Base-by-base conservation (phyloP, 2,888 invertebrate genomes). In the Torymus texanus region DNA sequence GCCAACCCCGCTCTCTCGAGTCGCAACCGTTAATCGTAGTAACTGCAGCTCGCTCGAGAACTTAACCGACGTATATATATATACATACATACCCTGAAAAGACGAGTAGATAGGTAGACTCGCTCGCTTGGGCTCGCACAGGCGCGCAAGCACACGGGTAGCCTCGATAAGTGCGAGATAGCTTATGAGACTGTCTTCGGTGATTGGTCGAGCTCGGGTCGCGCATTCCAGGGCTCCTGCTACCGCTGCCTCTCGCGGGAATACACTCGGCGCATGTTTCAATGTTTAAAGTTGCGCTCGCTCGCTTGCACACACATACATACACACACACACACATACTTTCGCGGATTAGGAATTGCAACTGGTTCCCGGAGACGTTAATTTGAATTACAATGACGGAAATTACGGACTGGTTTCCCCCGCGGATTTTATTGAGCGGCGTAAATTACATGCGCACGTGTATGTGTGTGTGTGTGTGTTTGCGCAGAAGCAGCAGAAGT, bases 151-250 rank as follows among this genome's bases (percentile, higher is more conserved):
- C 55, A 11, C 75, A 50, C 80, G 81, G 77, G 78, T 79, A 77
- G 75, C 73, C 79, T 50, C 81, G 83, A 82, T 82, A 83, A 82
- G 81, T 78, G 75, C 77, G 66, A 61, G 81, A 82, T 82, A 83
- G 77, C 68, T 78, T 68, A 79, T 81, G 79, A 76, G 51, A 72
- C 53, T 59, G 50, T 59, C 61, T 24, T 61, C n/a, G 73, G 68
- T 80, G 82, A 83, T 83, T 83, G 82, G 80, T 81, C 70, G 82
- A 80, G 80, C 75, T 72, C 58, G 56, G 65, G 71, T 78, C 78
- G 67, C 68, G 62, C 67, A 78, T 73, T 78, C 78, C 77, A 11
- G 16, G 51, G 16, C n/a, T 13, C 21, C 24, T 55, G 12, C 61
- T 29, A 8, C 41, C 12, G 53, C 51, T n/a, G 24, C 5, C 24